These are phyloP conservation scores for Apotomis capreana DNA, from an alignment of 2,888 invertebrate species.

Conservation along the genomic window DNA sequence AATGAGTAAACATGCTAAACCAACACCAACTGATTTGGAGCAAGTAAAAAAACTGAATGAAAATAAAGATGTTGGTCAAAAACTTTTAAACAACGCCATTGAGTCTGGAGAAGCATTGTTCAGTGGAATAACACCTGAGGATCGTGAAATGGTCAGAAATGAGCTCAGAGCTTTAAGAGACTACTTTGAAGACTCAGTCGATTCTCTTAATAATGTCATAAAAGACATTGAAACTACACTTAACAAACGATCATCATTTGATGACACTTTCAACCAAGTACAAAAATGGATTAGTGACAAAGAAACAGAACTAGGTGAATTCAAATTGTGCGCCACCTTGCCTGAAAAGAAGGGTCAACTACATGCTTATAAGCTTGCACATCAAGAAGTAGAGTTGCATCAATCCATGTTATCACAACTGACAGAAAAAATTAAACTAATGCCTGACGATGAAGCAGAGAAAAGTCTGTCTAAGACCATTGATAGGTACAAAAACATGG, in stretches of 20 bases:
- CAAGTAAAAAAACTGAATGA: slow-evolving; percentile 89
- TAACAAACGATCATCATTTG: slow-evolving; percentile 95
- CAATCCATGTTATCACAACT: slow-evolving; percentile 92
- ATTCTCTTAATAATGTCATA: slow-evolving; percentile 91
- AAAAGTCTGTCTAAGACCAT: slow-evolving; percentile 89
- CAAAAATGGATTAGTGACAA: slow-evolving; percentile 94
- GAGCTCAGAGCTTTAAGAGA: slow-evolving; percentile 92
- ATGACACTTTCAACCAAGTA: slow-evolving; percentile 95
- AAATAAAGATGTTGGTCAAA: slow-evolving; percentile 91
- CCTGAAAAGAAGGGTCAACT: slow-evolving; percentile 95
- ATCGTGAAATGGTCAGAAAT: slow-evolving; percentile 91
- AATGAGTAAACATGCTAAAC: slow-evolving; percentile 89
- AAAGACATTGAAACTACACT: slow-evolving; percentile 95
- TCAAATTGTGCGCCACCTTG: slow-evolving; percentile 89
- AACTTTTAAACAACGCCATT: slow-evolving; percentile 89
- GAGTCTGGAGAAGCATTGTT: slow-evolving; percentile 95
- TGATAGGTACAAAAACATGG: slow-evolving; percentile 87
- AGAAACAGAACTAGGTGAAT: slow-evolving; percentile 87
- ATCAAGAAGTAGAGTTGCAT: slow-evolving; percentile 94
- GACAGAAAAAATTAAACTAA: slow-evolving; percentile 90
- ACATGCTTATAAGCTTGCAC: slow-evolving; percentile 90
- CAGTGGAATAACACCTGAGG: slow-evolving; percentile 92
- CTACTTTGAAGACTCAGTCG: slow-evolving; percentile 92
- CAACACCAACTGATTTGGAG: slow-evolving; percentile 89
- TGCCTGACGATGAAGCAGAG: slow-evolving; percentile 91